These are phyloP conservation scores for Colistium nudipinnis DNA, from an alignment of 2,113 vertebrate genomes.

Conservation along the genomic window DNA sequence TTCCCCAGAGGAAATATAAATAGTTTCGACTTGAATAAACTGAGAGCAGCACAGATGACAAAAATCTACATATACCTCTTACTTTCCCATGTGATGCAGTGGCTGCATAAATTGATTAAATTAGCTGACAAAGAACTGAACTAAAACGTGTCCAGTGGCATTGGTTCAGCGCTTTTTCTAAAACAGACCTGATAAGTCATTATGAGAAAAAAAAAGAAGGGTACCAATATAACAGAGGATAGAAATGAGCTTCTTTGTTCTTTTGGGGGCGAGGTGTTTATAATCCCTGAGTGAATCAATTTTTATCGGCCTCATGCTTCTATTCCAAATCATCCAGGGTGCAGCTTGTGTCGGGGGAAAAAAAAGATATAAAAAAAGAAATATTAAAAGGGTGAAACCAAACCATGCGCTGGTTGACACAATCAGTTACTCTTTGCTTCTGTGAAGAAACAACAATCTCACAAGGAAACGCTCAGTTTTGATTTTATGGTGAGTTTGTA, in stretches of 20 bases:
- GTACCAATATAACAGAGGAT: neutral
- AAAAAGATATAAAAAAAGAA: conserved; percentile 8
- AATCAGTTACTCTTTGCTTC: neutral
- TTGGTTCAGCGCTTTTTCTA: conserved; percentile 15
- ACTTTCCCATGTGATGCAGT: conserved; percentile 3
- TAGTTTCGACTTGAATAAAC: neutral
- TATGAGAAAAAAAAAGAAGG: neutral
- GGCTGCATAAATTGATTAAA: conserved; percentile 9
- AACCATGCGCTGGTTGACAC: conserved; percentile 1
- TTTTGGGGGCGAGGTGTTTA: neutral
- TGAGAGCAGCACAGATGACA: neutral
- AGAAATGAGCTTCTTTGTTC: neutral
- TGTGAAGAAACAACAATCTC: no score
- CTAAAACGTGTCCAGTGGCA: neutral
- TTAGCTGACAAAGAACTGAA: neutral
- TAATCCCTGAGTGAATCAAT: neutral
- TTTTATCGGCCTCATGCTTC: neutral
- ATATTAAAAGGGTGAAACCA: conserved; percentile 2
- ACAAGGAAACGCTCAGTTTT: no score
- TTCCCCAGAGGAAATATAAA: no score
- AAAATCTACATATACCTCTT: conserved; percentile 6
- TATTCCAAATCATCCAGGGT: neutral
- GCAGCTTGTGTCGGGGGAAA: neutral
- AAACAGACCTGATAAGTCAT: conserved; percentile 7
- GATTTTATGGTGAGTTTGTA: no score